These are phyloP conservation scores for Austrolebias charrua DNA, from an alignment of 2,797 vertebrate genomes.

Conservation along the genomic window DNA sequence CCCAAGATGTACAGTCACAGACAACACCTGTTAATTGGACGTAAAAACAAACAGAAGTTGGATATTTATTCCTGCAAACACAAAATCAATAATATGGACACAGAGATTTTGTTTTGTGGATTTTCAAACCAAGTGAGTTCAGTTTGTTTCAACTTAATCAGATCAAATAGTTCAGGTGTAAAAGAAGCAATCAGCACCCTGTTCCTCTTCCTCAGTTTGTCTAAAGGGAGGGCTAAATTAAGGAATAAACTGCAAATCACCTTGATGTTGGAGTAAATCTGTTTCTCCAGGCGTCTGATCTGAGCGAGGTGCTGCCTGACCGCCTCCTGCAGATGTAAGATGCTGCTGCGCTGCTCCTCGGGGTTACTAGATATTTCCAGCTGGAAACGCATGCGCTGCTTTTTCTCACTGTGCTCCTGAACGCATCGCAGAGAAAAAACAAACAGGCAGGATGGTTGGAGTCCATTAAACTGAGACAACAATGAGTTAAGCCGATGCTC, in stretches of 20 bases:
- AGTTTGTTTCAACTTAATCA: too few species aligned
- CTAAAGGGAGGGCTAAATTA: too few species aligned
- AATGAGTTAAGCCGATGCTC: not conserved
- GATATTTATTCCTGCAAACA: too few species aligned
- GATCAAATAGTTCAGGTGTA: too few species aligned
- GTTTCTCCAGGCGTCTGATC: constrained; percentile 94
- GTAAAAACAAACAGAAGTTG: too few species aligned
- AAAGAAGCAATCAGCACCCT: too few species aligned
- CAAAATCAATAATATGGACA: too few species aligned
- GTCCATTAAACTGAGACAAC: not conserved
- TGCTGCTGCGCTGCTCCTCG: constrained; percentile 97
- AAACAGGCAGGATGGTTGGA: not conserved
- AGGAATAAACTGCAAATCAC: constrained; percentile 64
- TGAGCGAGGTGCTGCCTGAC: constrained; percentile 94
- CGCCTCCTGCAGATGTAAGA: constrained; percentile 93
- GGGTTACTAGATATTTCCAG: constrained; percentile 98
- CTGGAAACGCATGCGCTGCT: constrained; percentile 97
- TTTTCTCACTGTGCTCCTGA: constrained; percentile 98
- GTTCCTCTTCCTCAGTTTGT: not conserved
- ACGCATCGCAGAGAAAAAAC: not conserved
- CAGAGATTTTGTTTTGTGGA: too few species aligned
- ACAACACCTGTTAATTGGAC: too few species aligned
- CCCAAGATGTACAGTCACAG: too few species aligned
- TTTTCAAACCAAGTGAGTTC: too few species aligned
- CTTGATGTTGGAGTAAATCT: constrained; percentile 96